Conservation (phyloP, 1,140 invertebrate genomes). For the Laupala kohalensis region DNA sequence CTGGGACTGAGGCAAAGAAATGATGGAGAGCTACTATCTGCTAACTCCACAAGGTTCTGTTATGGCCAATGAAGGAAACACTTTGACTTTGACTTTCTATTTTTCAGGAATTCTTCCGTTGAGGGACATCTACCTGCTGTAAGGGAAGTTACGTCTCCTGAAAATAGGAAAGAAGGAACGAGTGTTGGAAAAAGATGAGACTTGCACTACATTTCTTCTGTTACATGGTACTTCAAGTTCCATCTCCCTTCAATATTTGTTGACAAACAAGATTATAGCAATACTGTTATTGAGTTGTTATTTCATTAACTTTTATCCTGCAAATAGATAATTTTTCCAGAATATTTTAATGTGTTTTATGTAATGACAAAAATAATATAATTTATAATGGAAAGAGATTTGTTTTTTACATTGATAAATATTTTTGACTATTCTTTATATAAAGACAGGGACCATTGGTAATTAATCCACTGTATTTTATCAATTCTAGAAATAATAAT, state of each 20-base stretch:
- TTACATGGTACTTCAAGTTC: too few relatives aligned
- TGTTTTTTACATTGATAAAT: not conserved
- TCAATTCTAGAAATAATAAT: not conserved
- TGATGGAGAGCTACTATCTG: too few relatives aligned
- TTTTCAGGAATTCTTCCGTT: not conserved
- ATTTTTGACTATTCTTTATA: not conserved
- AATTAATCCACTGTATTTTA: not conserved
- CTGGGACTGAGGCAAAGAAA: too few relatives aligned
- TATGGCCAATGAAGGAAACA: too few relatives aligned
- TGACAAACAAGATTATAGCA: not conserved
- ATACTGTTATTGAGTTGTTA: not conserved
- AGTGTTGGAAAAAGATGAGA: not conserved
- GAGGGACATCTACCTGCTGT: not conserved
- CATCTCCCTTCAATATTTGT: too few relatives aligned
- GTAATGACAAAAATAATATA: too few relatives aligned
- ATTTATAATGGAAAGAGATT: not conserved
- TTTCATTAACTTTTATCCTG: not conserved
- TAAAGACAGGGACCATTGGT: not conserved
- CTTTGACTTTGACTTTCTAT: too few relatives aligned
- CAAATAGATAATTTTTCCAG: not conserved
- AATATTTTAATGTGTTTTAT: too few relatives aligned
- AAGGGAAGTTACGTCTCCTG: not conserved
- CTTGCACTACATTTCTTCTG: too few relatives aligned
- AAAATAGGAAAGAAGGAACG: not conserved
- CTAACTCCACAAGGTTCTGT: too few relatives aligned